These are phyloP conservation scores for Nomada lathburiana DNA, from an alignment of 2,888 invertebrate genomes.

Conservation along the genomic window DNA sequence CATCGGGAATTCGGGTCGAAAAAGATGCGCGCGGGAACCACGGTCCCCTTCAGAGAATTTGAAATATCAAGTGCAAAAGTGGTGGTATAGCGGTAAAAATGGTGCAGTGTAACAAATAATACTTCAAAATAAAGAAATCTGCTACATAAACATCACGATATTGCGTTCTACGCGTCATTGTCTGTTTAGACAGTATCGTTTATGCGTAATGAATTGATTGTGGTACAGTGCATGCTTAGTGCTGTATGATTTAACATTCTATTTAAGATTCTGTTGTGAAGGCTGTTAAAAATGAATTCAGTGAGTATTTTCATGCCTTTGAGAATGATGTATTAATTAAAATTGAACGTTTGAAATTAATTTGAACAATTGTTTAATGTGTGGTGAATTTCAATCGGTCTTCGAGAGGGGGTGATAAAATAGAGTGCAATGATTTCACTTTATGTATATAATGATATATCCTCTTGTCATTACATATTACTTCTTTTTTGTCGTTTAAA, in stretches of 20 bases:
- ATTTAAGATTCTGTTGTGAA: background rate
- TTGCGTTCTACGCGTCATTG: background rate
- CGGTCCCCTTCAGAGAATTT: background rate
- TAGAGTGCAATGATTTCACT: background rate
- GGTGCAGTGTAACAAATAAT: background rate
- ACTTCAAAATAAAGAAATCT: background rate
- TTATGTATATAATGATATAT: slow-evolving; percentile 64
- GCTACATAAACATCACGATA: background rate
- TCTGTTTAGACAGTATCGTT: too few relatives aligned
- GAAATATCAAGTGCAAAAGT: background rate
- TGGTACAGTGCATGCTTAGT: too few relatives aligned
- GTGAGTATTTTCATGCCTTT: slow-evolving; percentile 6
- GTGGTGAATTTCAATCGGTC: background rate
- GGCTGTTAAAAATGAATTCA: too few relatives aligned
- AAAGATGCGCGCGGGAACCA: slow-evolving; percentile 3
- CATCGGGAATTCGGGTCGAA: too few relatives aligned
- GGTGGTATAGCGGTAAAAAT: background rate
- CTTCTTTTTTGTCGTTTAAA: slow-evolving; percentile 37
- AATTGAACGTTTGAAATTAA: background rate
- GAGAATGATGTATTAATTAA: background rate
- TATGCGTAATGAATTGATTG: background rate
- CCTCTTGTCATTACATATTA: slow-evolving; percentile 57
- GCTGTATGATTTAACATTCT: background rate
- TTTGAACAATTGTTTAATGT: background rate
- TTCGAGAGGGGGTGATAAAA: background rate